These are phyloP conservation scores for Drosophila subpulchrella DNA, from an alignment of 1,140 invertebrate genomes.

Conservation along the genomic window DNA sequence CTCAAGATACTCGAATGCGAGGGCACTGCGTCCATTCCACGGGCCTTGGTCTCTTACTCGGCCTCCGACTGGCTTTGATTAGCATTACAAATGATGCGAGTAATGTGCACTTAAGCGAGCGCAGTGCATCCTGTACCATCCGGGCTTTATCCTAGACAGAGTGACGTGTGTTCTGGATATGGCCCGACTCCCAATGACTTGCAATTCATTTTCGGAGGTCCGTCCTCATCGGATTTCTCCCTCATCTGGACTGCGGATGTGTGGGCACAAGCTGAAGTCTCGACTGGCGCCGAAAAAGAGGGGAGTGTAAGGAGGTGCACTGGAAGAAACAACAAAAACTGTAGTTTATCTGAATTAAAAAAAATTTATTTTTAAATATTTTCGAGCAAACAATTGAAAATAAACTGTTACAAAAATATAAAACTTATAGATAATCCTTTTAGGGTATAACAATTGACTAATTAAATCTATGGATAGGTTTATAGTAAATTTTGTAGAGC, in stretches of 20 bases:
- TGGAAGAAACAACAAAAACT: not conserved
- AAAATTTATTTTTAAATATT: too few relatives aligned
- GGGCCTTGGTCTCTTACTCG: not conserved
- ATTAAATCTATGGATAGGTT: too few relatives aligned
- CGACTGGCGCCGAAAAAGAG: constrained; percentile 51
- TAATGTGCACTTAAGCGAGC: constrained; percentile 80
- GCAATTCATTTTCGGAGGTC: constrained; percentile 78
- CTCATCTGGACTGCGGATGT: constrained; percentile 46
- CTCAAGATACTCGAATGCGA: constrained; percentile 61
- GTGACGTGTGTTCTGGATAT: constrained; percentile 82
- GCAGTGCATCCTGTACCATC: constrained; percentile 34
- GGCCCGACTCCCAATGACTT: constrained; percentile 71
- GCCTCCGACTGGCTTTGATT: constrained; percentile 64
- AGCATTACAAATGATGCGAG: constrained; percentile 82
- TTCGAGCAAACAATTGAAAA: too few relatives aligned
- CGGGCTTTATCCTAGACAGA: constrained; percentile 78
- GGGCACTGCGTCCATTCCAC: constrained; percentile 12
- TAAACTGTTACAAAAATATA: too few relatives aligned
- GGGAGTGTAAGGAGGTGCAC: constrained; percentile 6
- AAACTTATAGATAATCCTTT: too few relatives aligned
- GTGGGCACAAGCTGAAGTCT: constrained; percentile 56
- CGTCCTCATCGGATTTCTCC: constrained; percentile 14
- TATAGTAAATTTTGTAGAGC: too few relatives aligned
- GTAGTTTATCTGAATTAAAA: too few relatives aligned
- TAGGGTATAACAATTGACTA: too few relatives aligned